These are phyloP conservation scores for Nymphalis c-album DNA, from an alignment of 2,888 invertebrate genomes.

Conservation along the genomic window DNA sequence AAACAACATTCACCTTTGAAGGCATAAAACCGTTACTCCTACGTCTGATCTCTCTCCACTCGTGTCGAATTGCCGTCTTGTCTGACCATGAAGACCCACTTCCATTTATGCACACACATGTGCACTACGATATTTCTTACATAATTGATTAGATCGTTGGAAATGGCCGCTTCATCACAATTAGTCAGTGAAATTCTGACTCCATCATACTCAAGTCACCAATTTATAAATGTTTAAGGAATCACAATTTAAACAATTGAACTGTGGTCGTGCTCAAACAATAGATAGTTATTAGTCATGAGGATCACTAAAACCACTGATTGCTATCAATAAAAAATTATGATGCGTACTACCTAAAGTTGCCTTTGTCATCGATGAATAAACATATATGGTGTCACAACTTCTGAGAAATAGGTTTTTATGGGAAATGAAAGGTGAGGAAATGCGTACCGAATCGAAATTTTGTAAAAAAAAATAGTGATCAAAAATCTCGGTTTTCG, in stretches of 20 bases:
- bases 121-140: neutral
- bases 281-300: conserved; percentile 35
- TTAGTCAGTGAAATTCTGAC: neutral
- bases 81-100: too few species aligned
- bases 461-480: too few species aligned
- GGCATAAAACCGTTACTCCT: too few species aligned
- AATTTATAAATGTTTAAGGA: conserved; percentile 15
- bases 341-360: neutral
- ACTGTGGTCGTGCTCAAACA: conserved; percentile 32
- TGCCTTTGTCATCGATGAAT: conserved; percentile 9
- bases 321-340: conserved; percentile 26
- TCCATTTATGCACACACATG: too few species aligned
- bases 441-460: too few species aligned
- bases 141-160: too few species aligned
- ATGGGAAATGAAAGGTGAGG: too few species aligned
- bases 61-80: too few species aligned
- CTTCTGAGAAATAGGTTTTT: too few species aligned
- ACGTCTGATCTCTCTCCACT: too few species aligned
- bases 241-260: conserved; percentile 32
- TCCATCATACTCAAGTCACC: neutral
- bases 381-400: neutral
- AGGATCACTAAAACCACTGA: conserved; percentile 28
- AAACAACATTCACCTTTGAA: too few species aligned
- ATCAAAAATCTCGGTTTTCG: too few species aligned
- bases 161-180: neutral